Conservation (phyloP, 2,797 vertebrate genomes). For the Lerista edwardsae region DNA sequence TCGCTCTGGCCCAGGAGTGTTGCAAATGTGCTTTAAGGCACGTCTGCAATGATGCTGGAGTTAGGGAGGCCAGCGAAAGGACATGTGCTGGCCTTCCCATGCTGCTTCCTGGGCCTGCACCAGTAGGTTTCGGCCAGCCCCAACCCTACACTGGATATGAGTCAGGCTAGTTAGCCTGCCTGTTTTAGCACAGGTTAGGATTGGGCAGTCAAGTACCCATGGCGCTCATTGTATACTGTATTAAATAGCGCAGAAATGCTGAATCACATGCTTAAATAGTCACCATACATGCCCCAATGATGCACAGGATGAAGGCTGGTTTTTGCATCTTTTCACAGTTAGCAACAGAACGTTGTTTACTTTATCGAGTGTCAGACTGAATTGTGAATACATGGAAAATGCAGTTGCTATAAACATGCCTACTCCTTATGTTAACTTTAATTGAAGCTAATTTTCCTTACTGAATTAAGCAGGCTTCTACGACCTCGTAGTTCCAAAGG, state of each 20-base stretch:
- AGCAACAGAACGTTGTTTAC: conserved; percentile 46
- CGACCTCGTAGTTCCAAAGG: fast-evolving
- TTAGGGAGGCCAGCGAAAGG: too few relatives aligned
- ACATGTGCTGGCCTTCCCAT: too few relatives aligned
- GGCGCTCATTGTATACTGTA: neutral
- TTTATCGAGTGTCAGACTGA: conserved; percentile 47
- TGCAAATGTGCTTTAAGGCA: too few relatives aligned
- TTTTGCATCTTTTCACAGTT: conserved; percentile 33
- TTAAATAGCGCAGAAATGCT: neutral
- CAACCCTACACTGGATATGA: too few relatives aligned
- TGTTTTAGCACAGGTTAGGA: too few relatives aligned
- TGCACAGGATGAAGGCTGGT: neutral
- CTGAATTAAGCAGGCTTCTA: conserved; percentile 31
- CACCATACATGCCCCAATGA: conserved; percentile 23
- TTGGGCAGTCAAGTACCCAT: too few relatives aligned
- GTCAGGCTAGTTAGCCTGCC: too few relatives aligned
- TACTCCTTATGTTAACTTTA: conserved; percentile 40
- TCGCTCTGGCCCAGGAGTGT: too few relatives aligned
- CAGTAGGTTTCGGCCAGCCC: too few relatives aligned
- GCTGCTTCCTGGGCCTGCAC: too few relatives aligned
- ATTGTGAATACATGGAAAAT: conserved; percentile 25
- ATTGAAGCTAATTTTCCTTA: conserved; percentile 45
- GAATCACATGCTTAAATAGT: neutral
- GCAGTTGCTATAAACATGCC: conserved; percentile 34
- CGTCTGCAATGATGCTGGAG: too few relatives aligned